These are phyloP conservation scores for Tamias sibiricus DNA, from an alignment of 2,113 vertebrate genomes.

Conservation along the genomic window DNA sequence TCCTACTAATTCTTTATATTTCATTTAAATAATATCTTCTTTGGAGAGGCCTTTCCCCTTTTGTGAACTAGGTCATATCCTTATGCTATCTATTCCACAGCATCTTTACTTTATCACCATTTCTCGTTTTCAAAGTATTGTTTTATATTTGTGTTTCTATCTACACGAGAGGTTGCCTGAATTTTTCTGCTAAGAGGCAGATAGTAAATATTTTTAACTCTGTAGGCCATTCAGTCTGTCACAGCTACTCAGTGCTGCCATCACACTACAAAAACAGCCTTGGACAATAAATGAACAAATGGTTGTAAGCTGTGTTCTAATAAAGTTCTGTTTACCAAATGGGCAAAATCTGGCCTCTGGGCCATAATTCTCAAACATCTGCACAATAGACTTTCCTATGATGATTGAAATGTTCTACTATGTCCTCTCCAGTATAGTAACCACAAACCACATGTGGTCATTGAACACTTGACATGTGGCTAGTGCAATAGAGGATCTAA, in stretches of 20 bases:
- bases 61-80: background rate
- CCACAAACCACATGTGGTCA: background rate
- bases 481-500: background rate
- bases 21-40: background rate
- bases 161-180: background rate
- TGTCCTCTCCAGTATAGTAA: background rate
- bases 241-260: background rate
- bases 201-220: background rate
- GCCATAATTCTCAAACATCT: background rate
- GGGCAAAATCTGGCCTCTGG: background rate
- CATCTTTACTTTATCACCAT: background rate
- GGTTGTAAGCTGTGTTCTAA: background rate
- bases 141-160: background rate
- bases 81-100: background rate
- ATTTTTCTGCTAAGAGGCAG: background rate
- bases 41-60: background rate
- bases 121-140: background rate
- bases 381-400: background rate
- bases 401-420: background rate
- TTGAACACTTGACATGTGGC: background rate
- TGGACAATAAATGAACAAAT: background rate
- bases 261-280: background rate
- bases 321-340: slow-evolving; percentile 32
- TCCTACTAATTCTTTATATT: background rate
- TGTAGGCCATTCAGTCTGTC: background rate